Evolutionary conservation across 2,888 invertebrate species (phyloP).

Genomic region (Brachyopa scutellaris): DNA sequence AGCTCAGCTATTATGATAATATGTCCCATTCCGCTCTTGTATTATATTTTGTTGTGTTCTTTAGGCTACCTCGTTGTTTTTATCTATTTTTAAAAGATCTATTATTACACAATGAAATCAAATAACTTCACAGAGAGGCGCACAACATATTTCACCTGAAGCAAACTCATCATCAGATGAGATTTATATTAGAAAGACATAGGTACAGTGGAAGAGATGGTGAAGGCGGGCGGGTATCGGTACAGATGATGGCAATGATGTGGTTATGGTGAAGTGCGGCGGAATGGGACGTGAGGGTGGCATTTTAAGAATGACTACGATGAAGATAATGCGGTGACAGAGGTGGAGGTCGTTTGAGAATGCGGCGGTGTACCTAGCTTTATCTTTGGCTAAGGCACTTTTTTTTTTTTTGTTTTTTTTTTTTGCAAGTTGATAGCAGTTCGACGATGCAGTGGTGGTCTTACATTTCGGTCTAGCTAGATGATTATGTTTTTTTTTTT

Average conservation of each 20-base stretch:
- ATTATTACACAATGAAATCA: conserved; percentile 68
- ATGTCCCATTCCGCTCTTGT: conserved; percentile 16
- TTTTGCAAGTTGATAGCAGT: conserved; percentile 54
- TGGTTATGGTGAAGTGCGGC: conserved; percentile 11
- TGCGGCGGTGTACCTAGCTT: conserved; percentile 38
- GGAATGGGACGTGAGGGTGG: background rate
- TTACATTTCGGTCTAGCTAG: conserved; percentile 37
- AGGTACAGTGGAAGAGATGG: background rate
- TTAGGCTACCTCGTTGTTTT: conserved; percentile 16
- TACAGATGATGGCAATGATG: conserved; percentile 43
- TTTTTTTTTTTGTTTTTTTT: too few species aligned
- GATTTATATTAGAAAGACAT: conserved; percentile 16
- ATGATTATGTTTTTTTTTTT: conserved; percentile 47
- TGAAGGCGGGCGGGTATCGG: too few species aligned
- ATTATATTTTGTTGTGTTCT: conserved; percentile 5
- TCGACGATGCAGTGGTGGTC: conserved; percentile 49
- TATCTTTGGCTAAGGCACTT: conserved; percentile 52
- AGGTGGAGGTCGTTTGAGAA: conserved; percentile 46
- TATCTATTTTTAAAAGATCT: conserved; percentile 60
- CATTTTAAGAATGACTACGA: background rate
- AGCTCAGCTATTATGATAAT: conserved; percentile 15
- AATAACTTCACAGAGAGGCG: conserved; percentile 43
- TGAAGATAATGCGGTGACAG: conserved; percentile 33
- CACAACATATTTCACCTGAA: conserved; percentile 46
- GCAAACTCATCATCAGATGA: conserved; percentile 25